Conservation (phyloP, 2,888 invertebrate genomes). For the Apotomis betuletana region DNA sequence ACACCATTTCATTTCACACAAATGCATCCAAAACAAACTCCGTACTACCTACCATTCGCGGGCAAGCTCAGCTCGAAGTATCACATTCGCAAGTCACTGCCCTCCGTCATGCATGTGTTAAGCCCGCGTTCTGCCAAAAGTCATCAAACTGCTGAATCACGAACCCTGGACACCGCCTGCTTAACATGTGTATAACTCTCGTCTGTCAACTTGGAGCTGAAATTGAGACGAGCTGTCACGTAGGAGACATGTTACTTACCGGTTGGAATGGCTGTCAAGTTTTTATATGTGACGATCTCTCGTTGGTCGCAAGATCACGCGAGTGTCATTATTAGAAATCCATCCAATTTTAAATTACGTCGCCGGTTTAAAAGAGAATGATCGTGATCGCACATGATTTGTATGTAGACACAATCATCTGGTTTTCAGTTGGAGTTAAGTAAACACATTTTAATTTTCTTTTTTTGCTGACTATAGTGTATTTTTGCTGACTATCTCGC, state of each 20-base stretch:
- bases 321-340: constrained; percentile 29
- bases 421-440: neutral
- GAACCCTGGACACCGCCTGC: constrained; percentile 37
- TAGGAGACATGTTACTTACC: constrained; percentile 29
- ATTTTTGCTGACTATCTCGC: no score
- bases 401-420: neutral
- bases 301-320: constrained; percentile 26
- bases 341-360: constrained; percentile 24
- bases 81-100: constrained; percentile 36
- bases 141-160: constrained; percentile 35
- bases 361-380: constrained; percentile 1
- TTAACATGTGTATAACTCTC: constrained; percentile 39
- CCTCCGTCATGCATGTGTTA: constrained; percentile 41
- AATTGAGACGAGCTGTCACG: constrained; percentile 40
- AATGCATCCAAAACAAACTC: constrained; percentile 16
- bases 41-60: constrained; percentile 18
- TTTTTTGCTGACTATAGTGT: no score
- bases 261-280: constrained; percentile 6
- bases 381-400: neutral
- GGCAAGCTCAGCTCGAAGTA: constrained; percentile 9
- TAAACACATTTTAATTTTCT: no score
- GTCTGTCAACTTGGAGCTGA: constrained; percentile 37
- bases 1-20: constrained; percentile 4
- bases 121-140: constrained; percentile 30
- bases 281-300: constrained; percentile 23